Percentiles rank a stretch among this genome's conserved stretches.
Conservation (phyloP, 2,797 vertebrate genomes). For the Micromesistius poutassou region DNA sequence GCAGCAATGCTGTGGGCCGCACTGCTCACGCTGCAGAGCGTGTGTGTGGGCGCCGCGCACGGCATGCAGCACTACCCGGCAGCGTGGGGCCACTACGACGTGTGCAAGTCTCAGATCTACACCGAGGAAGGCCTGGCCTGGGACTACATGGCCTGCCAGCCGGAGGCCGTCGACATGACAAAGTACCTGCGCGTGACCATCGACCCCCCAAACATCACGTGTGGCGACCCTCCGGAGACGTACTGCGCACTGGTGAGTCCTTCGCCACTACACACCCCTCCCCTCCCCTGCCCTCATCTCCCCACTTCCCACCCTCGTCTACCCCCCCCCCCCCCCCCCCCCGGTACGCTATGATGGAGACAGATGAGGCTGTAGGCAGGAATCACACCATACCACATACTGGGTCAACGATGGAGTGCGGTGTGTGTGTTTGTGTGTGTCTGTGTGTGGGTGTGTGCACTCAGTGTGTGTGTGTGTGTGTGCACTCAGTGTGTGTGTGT, state of each 20-base stretch:
- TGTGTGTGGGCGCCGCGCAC: slow-evolving; percentile 82
- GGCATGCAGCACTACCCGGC: slow-evolving; percentile 90
- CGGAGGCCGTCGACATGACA: slow-evolving; percentile 96
- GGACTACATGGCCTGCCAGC: slow-evolving; percentile 99
- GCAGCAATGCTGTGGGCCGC: slow-evolving; percentile 86
- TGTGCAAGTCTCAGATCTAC: slow-evolving; percentile 96
- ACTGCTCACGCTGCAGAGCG: slow-evolving; percentile 84
- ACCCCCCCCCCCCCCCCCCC: slow-evolving; percentile 48
- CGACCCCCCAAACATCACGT: slow-evolving; percentile 95
- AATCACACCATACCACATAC: slow-evolving; percentile 46
- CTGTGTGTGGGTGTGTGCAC: neutral
- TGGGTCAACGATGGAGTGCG: slow-evolving; percentile 64
- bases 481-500: neutral
- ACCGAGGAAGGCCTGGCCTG: slow-evolving; percentile 95
- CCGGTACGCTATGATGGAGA: slow-evolving; percentile 65
- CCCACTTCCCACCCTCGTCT: neutral
- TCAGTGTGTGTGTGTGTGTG: neutral
- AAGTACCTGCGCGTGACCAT: slow-evolving; percentile 92
- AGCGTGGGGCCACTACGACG: slow-evolving; percentile 96
- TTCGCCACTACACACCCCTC: neutral
- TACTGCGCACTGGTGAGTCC: slow-evolving; percentile 98
- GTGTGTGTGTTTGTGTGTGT: slow-evolving; percentile 10
- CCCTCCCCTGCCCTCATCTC: neutral
- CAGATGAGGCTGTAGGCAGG: slow-evolving; percentile 63
- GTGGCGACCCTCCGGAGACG: slow-evolving; percentile 95